These are phyloP conservation scores for Pachycephus smyrnensis DNA, from an alignment of 2,888 invertebrate genomes.

Conservation along the genomic window DNA sequence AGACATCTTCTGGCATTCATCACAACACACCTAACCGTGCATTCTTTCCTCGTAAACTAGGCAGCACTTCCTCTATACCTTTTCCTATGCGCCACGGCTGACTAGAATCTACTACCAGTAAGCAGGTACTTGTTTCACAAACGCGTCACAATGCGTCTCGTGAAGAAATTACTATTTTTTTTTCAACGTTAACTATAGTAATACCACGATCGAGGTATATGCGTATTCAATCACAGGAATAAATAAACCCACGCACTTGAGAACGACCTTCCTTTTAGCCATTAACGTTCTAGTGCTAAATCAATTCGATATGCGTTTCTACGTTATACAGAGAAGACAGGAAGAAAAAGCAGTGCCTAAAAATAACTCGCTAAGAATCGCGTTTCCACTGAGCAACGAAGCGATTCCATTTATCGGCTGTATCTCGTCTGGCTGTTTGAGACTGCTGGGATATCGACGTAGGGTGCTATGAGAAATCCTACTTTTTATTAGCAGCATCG, in stretches of 20 bases:
- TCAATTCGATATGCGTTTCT: not conserved
- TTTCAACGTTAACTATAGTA: not conserved
- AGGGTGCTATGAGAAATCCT: not conserved
- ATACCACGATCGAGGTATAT: not conserved
- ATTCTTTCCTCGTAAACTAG: slow-evolving; percentile 3
- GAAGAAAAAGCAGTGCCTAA: not conserved
- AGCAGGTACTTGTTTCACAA: not conserved
- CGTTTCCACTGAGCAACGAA: not conserved
- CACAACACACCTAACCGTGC: slow-evolving; percentile 1
- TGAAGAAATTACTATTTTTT: not conserved
- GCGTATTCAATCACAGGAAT: not conserved
- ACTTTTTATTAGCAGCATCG: not conserved
- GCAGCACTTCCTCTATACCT: not conserved
- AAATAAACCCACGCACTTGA: not conserved
- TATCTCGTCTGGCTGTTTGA: not conserved
- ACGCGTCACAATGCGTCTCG: not conserved
- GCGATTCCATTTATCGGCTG: not conserved
- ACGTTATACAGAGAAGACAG: not conserved
- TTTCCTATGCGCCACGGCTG: not conserved
- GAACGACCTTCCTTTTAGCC: not conserved
- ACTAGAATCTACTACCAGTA: not conserved
- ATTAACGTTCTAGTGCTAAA: not conserved
- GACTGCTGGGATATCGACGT: not conserved
- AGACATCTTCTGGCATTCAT: slow-evolving; percentile 13
- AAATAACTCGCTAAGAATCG: not conserved